Evolutionary conservation across 2,888 invertebrate species (phyloP), one percentile per base, ranked within the genome.

Genomic region (Leptinotarsa juncta): DNA sequence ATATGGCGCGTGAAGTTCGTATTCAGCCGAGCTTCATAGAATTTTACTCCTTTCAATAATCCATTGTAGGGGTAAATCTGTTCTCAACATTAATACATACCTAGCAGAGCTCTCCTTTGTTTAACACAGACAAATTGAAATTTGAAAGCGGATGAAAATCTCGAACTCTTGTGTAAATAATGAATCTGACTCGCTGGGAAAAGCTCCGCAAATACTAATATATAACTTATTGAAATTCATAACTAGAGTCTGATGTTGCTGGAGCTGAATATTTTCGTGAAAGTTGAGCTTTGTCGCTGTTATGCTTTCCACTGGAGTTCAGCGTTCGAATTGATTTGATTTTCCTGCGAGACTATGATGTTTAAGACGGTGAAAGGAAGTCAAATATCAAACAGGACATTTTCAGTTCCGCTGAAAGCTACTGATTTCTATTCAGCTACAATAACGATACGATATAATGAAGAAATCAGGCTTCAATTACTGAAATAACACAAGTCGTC

Each of bases 141-240:
- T 83, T 82, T 82, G 81, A 82, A 80, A 81, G 81, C 82, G 80
- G 80, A 81, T 78, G 83, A 83, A 83, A 84, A 82, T 84, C 83
- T 82, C 78, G 83, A 85, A 83, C 83, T 84, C 83, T 82, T 83
- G 81, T 82, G 82, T 83, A 83, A 84, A 85, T 84, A 84, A 84
- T 83, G 84, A 82, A 84, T 82, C 80, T 76, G 79, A 81, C 78
- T 69, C 55, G 32, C 32, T 55, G 16, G 79, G 80, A 80, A 81
- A 81, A 81, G 81, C 81, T 81, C 80, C 83, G 85, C 84, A 86
- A 85, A 86, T 85, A 86, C 83, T 83, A 84, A 85, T 85, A 85
- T 85, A 85, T 85, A 84, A 83, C 84, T 85, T 86, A 85, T 85
- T 85, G 85, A 85, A 86, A 85, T 85, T 86, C 86, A 86, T 84